Evolutionary conservation across 2,888 invertebrate genomes (phyloP).

Genomic region (Eugnorisma glareosa): DNA sequence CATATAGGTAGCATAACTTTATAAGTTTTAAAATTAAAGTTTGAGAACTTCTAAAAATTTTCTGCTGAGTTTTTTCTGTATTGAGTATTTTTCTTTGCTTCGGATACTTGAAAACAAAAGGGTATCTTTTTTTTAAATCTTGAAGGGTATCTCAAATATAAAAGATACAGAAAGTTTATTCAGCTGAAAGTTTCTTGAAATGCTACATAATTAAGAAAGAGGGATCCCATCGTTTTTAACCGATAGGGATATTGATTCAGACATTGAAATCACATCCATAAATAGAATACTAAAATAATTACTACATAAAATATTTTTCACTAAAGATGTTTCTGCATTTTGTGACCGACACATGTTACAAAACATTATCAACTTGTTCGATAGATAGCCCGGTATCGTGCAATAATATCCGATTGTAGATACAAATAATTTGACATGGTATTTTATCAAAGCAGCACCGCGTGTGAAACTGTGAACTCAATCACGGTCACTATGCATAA

Average conservation of each 20-base stretch:
- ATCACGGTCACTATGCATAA: not conserved
- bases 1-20: not conserved
- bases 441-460: constrained; percentile 8
- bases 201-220: not conserved
- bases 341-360: not conserved
- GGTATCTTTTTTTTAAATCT: not conserved
- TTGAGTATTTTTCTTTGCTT: not conserved
- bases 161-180: constrained; percentile 8
- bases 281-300: not conserved
- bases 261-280: not conserved
- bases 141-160: not conserved
- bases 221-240: not conserved
- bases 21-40: not conserved
- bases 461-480: not conserved
- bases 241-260: no score
- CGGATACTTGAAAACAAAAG: not conserved
- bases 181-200: not conserved
- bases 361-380: constrained; percentile 5
- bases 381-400: not conserved
- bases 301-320: not conserved
- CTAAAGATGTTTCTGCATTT: not conserved
- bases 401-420: constrained; percentile 7
- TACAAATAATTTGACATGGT: constrained; percentile 13
- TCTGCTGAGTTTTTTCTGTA: not conserved
- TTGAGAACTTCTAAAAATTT: no score